A percentile compares a stretch with the other conserved stretches of the same genome.
Conservation (phyloP, 2,797 vertebrate species). For the Pitangus sulphuratus region DNA sequence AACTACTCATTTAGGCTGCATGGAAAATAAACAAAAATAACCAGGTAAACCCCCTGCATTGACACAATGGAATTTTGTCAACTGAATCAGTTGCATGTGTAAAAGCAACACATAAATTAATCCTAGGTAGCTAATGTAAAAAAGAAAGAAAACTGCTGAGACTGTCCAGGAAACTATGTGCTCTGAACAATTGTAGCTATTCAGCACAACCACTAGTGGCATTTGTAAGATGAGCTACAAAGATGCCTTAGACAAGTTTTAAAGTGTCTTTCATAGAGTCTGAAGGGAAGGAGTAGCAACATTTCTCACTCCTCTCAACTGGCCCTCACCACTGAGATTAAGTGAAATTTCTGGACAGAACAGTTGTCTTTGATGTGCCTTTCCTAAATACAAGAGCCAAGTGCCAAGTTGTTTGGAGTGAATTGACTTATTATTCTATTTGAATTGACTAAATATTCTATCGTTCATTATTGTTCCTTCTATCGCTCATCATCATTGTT, state of each 20-base stretch:
- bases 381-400: neutral
- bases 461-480: neutral
- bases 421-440: neutral
- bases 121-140: neutral
- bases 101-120: neutral
- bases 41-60: neutral
- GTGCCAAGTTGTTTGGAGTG: neutral
- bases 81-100: neutral
- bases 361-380: neutral
- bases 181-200: neutral
- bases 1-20: neutral
- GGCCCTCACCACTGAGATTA: neutral
- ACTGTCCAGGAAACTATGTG: neutral
- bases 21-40: neutral
- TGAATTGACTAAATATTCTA: neutral
- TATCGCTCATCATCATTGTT: too few relatives aligned
- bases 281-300: neutral
- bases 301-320: neutral
- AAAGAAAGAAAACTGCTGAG: neutral
- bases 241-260: neutral
- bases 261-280: neutral
- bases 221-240: neutral
- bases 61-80: neutral
- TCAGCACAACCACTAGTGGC: neutral
- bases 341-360: neutral